A percentile compares a stretch with the other conserved stretches of the same genome.
phyloP scores from a whole-genome alignment of 53 echinoderm and acorn worm species.

The Pentamera pediparva region DNA sequence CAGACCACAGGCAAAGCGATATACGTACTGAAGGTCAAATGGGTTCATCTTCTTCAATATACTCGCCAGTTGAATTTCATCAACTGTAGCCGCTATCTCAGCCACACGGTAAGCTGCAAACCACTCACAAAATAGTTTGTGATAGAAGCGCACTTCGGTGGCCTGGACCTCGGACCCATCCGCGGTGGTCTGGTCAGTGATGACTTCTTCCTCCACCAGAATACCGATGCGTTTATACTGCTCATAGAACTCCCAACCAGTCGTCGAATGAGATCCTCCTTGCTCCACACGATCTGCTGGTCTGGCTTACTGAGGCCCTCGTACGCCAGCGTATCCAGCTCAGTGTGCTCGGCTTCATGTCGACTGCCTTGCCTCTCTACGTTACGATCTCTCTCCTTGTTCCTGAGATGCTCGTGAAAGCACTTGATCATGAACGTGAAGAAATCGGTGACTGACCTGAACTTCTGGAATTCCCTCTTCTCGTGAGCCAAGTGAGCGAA shows the following conservation, averaged over 20 bases:
- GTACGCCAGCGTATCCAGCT: constrained; percentile 2
- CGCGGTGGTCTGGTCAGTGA: not conserved
- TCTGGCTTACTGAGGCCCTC: not conserved
- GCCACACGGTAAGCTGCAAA: not conserved
- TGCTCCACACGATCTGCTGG: constrained; percentile 2
- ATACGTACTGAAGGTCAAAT: constrained; percentile 18
- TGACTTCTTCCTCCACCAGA: constrained; percentile 4
- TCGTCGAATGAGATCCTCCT: not conserved
- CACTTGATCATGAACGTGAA: constrained; percentile 17
- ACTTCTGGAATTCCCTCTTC: constrained; percentile 3
- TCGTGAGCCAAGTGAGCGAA: constrained; percentile 26
- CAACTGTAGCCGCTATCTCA: not conserved
- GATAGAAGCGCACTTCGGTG: not conserved
- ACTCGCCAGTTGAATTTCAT: not conserved
- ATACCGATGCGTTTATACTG: constrained; percentile 15
- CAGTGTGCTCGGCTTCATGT: not conserved
- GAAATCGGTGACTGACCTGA: constrained; percentile 9
- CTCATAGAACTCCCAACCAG: constrained; percentile 7
- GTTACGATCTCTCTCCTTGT: not conserved
- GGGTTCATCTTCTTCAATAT: not conserved
- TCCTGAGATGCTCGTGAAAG: not conserved
- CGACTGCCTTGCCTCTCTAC: not conserved
- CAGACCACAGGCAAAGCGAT: constrained; percentile 17
- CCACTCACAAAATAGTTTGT: constrained; percentile 12
- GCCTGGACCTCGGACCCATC: not conserved